Evolutionary conservation across 2,113 vertebrate genomes (phyloP), one percentile per base, ranked within the genome.

Genomic region (Petrocephalus zakoni): DNA sequence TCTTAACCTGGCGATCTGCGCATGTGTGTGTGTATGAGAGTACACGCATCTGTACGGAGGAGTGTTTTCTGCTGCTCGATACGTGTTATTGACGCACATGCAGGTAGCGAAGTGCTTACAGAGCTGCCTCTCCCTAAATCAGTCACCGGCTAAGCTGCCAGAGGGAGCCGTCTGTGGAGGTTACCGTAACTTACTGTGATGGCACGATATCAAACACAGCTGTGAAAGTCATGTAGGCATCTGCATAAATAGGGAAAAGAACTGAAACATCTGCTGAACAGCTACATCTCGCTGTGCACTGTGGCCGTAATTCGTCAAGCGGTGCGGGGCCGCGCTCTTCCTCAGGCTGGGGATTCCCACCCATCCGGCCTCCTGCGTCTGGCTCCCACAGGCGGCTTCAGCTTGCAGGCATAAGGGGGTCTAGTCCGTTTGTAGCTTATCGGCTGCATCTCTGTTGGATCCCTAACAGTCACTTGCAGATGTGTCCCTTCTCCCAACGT

Each of bases 401-500:
- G 37, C 3, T 25, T 52, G 25, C 29, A 75, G 68, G 37, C 29
- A 42, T 78, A 42, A 75, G 34, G 72, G 68, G 29, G 15, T 78
- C 34, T 1, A 15, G 72, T 13, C 49, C 15, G 47, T 52, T 29
- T 10, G 25, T 47, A 29, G 8, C 46, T 53, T 87, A 34, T 61
- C 13, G 19, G 21, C 58, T 51, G 22, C 46, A 87, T 25, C 7
- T 64, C 0, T 2, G 4, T 29, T 11, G n/a, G n/a, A 64, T 29
- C 61, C 61, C 25, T 68, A 88, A 88, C 29, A 84, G 64, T 34
- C 46, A 89, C 87, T 87, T 47, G 68, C 90, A 90, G 90, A 91
- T 91, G 90, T 58, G 81, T 29, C 10, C 6, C 37, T 78, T 78
- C 87, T 89, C 89, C 58, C 81, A 85, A 68, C 84, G 83, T 89